phyloP scores from a whole-genome alignment of 2,888 invertebrate species.

The Apotomis betuletana region DNA sequence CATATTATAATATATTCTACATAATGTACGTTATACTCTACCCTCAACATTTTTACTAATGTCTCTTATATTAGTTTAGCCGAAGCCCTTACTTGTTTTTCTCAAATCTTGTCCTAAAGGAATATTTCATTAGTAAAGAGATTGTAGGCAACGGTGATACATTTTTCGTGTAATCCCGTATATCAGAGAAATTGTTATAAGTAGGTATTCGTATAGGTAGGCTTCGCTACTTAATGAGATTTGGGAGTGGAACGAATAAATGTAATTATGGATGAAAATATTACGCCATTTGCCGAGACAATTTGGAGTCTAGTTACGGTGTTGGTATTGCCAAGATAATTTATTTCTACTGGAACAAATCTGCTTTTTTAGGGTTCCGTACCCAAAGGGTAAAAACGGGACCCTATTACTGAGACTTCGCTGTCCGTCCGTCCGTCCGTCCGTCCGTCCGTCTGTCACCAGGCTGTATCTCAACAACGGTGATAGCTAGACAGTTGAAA shows the following conservation, averaged over 20 bases:
- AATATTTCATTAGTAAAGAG: constrained; percentile 50
- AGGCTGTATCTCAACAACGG: too few relatives aligned
- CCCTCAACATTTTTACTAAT: background rate
- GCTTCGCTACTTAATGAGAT: constrained; percentile 46
- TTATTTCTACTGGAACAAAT: constrained; percentile 10
- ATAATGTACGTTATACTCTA: too few relatives aligned
- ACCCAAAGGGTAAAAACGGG: too few relatives aligned
- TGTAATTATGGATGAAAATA: constrained; percentile 51
- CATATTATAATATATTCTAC: too few relatives aligned
- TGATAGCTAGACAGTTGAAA: too few relatives aligned
- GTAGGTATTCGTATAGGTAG: constrained; percentile 14
- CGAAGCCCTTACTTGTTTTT: constrained; percentile 15
- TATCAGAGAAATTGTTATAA: constrained; percentile 28
- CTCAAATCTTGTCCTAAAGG: constrained; percentile 41
- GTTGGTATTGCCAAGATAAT: constrained; percentile 40
- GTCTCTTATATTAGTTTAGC: background rate
- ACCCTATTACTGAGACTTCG: too few relatives aligned
- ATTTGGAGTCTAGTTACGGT: constrained; percentile 19
- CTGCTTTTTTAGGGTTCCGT: too few relatives aligned
- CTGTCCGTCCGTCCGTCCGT: too few relatives aligned
- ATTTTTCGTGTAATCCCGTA: constrained; percentile 52
- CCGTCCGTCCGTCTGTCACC: too few relatives aligned
- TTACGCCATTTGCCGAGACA: constrained; percentile 42
- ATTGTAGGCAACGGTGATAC: constrained; percentile 51
- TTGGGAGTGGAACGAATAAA: constrained; percentile 47